phyloP scores from a whole-genome alignment of 2,888 invertebrate genomes.

The Tanypteryx hageni region DNA sequence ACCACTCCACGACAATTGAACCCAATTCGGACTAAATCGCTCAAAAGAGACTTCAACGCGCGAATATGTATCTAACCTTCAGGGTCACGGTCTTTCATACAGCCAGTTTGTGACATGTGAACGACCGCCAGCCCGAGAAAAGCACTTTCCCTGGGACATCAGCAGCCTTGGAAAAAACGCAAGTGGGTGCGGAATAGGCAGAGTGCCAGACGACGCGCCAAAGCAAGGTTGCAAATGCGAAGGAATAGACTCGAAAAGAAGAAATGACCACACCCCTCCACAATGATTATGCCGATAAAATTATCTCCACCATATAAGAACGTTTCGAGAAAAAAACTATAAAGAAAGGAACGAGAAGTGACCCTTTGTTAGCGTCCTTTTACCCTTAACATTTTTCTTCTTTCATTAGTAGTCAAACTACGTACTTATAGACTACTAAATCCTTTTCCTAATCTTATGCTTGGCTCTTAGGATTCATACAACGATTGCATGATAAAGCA shows the following conservation, averaged over 20 bases:
- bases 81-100: conserved; percentile 34
- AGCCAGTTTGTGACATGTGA: conserved; percentile 25
- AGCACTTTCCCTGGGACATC: conserved; percentile 25
- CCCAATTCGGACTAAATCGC: neutral
- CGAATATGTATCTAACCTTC: neutral
- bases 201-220: conserved; percentile 40
- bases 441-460: no score
- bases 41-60: conserved; percentile 24
- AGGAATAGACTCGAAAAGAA: neutral
- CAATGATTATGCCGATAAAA: conserved; percentile 15
- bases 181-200: conserved; percentile 49
- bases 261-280: conserved; percentile 46
- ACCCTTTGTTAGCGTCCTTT: no score
- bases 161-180: conserved; percentile 59
- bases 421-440: no score
- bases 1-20: no score
- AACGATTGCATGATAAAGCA: no score
- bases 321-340: no score
- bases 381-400: no score
- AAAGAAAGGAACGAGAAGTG: no score
- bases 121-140: conserved; percentile 12
- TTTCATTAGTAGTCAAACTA: no score
- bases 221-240: conserved; percentile 24
- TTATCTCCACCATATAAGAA: neutral
- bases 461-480: no score